Base-by-base conservation (phyloP, 2,113 vertebrate genomes). In the Kryptolebias marmoratus region DNA sequence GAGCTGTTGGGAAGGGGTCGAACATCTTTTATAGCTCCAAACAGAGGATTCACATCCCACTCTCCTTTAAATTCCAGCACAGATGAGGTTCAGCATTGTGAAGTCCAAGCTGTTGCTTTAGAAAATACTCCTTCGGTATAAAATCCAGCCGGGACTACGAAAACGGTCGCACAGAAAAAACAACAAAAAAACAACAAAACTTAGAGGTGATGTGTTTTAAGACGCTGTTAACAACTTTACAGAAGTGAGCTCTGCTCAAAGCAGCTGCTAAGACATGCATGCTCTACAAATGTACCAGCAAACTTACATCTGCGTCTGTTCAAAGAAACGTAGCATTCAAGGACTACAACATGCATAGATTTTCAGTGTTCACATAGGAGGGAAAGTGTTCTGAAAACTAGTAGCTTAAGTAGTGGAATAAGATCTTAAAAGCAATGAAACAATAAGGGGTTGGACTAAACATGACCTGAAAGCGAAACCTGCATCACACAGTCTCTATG, bases 341-440 rank as follows among this genome's bases (percentile, higher is more conserved):
- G 74, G 83, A 83, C 81, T 79, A 86, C 78, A 81, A 89, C 93
- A 94, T 94, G 93, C 93, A 93, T 93, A 93, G 92, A 90, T 93
- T 90, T 80, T 82, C 61, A 68, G 69, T 80, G 79, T 83, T 88
- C 80, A 91, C 87, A 90, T 86, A 85, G 74, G 84, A 87, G 57
- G 84, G 81, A 88, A 82, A 79, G 81, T 52, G 71, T 64, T 77
- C 69, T 73, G 45, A 86, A 83, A 79, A 83, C 47, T 64, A 68
- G 54, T 64, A 75, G 82, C 32, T 27, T 61, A 74, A 65, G 27
- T 27, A 60, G 5, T 74, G 32, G 59, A 82, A 81, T 68, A 53
- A 39, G 53, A 64, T 58, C 22, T 57, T 45, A 47, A 63, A 73
- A 75, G 50, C 44, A 68, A 56, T 55, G 50, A 77, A 68, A 70